These are phyloP conservation scores for Chinchilla lanigera DNA, from an alignment of 2,113 vertebrate species.

Conservation along the genomic window DNA sequence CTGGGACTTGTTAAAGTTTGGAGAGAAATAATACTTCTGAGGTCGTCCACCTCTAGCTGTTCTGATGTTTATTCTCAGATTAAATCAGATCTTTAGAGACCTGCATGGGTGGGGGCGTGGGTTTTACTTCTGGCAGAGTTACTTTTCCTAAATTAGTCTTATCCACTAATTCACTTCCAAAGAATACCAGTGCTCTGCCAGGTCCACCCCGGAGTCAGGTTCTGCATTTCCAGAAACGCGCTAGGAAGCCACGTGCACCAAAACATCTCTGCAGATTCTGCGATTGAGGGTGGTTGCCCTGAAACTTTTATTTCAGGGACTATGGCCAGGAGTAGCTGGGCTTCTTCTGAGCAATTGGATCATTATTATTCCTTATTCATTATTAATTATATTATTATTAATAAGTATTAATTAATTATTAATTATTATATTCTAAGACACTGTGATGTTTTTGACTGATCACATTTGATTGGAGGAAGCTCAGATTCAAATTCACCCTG, in stretches of 20 bases:
- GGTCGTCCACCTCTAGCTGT: background rate
- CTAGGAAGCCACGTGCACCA: rapidly evolving
- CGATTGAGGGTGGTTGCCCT: rapidly evolving
- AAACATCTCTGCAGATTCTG: background rate
- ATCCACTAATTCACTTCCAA: background rate
- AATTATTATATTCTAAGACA: background rate
- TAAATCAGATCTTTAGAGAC: background rate
- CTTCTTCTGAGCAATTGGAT: background rate
- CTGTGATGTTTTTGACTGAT: background rate
- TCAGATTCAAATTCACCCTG: background rate
- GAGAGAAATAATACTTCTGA: background rate
- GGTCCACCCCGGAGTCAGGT: background rate
- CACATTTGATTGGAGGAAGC: background rate
- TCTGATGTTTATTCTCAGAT: background rate
- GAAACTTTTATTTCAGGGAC: rapidly evolving
- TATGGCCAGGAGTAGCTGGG: background rate
- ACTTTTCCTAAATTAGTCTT: background rate
- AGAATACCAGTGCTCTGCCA: background rate
- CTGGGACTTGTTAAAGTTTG: background rate
- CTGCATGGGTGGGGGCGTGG: background rate
- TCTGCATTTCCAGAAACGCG: background rate
- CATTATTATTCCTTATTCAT: no score
- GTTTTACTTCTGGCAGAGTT: background rate
- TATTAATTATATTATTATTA: no score
- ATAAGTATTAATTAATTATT: no score